These are phyloP conservation scores for Lagria hirta DNA, from an alignment of 2,888 invertebrate genomes.

Conservation along the genomic window DNA sequence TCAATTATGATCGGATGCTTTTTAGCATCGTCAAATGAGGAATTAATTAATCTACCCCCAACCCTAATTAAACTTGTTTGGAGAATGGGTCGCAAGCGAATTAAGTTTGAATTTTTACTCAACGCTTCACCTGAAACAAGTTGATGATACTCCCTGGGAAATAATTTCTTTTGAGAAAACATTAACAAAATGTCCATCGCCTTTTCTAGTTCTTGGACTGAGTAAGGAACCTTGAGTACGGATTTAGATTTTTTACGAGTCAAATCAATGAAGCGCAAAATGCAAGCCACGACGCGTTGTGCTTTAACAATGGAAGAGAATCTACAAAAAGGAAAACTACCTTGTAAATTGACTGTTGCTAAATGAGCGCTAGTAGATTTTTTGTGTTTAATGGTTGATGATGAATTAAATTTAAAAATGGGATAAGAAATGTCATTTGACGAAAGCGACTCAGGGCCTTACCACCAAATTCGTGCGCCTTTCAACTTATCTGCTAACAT, in stretches of 20 bases:
- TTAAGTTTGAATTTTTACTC: neutral
- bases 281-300: neutral
- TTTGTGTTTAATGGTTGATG: neutral
- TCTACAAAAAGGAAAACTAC: neutral
- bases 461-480: neutral
- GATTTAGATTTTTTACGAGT: neutral
- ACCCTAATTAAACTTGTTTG: neutral
- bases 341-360: neutral
- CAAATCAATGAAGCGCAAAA: neutral
- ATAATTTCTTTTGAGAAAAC: neutral
- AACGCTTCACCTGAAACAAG: neutral
- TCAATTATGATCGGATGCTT: neutral
- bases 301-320: neutral
- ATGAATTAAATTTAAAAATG: neutral
- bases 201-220: neutral
- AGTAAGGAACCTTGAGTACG: neutral
- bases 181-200: neutral
- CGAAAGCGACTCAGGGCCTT: slow-evolving; percentile 5
- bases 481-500: neutral
- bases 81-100: neutral
- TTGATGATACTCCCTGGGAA: neutral
- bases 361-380: neutral
- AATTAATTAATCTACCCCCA: slow-evolving; percentile 1
- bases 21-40: neutral
- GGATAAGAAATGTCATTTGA: neutral